Percentiles rank a stretch among this genome's conserved stretches.
Evolutionary conservation across 2,113 vertebrate species (phyloP).

Genomic region (Cheilinus undulatus): DNA sequence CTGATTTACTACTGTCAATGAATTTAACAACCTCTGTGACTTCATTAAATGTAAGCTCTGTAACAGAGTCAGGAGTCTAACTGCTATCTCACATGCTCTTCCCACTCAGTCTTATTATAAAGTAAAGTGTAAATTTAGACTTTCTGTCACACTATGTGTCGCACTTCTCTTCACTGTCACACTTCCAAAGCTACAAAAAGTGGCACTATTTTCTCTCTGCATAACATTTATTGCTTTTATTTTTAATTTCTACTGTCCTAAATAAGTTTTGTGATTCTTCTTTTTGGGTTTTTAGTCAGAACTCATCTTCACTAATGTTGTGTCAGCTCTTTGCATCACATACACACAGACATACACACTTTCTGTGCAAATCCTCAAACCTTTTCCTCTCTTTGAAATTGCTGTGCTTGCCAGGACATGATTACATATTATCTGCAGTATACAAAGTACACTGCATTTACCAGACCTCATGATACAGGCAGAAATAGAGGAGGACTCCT

Average conservation of each 20-base stretch:
- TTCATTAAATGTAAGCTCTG: neutral
- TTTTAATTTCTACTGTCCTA: too few relatives aligned
- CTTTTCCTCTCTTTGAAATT: slow-evolving; percentile 22
- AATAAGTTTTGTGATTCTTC: neutral
- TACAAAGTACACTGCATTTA: slow-evolving; percentile 3
- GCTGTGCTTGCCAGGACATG: slow-evolving; percentile 24
- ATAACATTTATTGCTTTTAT: neutral
- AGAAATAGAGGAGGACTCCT: neutral
- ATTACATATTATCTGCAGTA: slow-evolving; percentile 35
- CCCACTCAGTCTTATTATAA: neutral
- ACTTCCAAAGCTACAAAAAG: too few relatives aligned
- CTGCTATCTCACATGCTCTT: neutral
- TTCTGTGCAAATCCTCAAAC: slow-evolving; percentile 7
- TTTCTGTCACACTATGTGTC: neutral
- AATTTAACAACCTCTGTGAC: too few relatives aligned
- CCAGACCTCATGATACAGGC: neutral
- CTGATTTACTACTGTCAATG: too few relatives aligned
- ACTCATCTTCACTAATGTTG: slow-evolving; percentile 1
- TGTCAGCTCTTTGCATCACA: slow-evolving; percentile 12
- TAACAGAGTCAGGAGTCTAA: too few relatives aligned
- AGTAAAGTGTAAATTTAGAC: neutral
- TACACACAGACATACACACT: neutral
- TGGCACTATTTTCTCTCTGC: neutral
- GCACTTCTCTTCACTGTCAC: too few relatives aligned
- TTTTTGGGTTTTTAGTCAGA: neutral